These are phyloP conservation scores for Alloplasta piceator DNA, from an alignment of 2,888 invertebrate species.

Conservation along the genomic window DNA sequence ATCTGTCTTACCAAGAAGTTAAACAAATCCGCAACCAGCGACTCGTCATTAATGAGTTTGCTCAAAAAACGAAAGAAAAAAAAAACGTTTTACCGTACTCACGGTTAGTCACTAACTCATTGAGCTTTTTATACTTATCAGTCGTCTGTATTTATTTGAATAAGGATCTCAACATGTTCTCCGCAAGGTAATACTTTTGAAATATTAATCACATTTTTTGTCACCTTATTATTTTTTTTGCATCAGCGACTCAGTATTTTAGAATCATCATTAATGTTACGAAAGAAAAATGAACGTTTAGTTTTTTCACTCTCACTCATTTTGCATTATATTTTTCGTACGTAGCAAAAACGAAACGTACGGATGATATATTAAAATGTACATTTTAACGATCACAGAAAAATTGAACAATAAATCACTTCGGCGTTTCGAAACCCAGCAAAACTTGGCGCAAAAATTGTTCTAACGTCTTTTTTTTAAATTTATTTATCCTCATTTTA, in stretches of 20 bases:
- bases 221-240: too few species aligned
- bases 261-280: not conserved
- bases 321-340: not conserved
- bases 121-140: not conserved
- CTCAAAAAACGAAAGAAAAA: not conserved
- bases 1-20: constrained; percentile 15
- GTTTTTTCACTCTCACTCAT: not conserved
- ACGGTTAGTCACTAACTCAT: not conserved
- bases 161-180: not conserved
- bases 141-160: not conserved
- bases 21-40: constrained; percentile 2
- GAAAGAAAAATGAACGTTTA: not conserved
- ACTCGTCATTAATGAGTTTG: not conserved
- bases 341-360: not conserved
- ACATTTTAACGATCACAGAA: constrained; percentile 29
- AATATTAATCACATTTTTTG: too few species aligned
- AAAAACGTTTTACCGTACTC: not conserved
- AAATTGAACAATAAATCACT: not conserved
- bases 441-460: constrained; percentile 21
- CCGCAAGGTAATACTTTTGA: too few species aligned
- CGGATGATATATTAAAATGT: constrained; percentile 1
- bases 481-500: not conserved
- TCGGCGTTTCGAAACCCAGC: constrained; percentile 15
- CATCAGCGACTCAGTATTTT: too few species aligned
- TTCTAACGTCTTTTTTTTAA: not conserved